Evolutionary conservation across 2,797 vertebrate genomes (phyloP).

Genomic region (Trematomus bernacchii): DNA sequence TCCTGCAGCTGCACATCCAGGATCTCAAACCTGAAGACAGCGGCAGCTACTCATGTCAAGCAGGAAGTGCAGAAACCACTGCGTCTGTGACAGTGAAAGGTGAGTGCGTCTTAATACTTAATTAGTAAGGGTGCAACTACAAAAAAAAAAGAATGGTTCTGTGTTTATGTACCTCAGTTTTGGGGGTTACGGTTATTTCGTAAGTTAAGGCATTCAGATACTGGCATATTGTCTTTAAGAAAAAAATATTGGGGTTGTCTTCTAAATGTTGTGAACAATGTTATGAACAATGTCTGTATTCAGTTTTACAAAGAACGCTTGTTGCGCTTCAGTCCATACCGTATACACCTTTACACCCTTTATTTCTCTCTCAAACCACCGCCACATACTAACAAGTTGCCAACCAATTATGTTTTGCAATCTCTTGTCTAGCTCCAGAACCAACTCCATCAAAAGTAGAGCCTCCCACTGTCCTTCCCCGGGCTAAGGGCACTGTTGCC

Average conservation of each 20-base stretch:
- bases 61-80: conserved; percentile 67
- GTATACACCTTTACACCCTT: background rate
- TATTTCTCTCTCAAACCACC: background rate
- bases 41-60: conserved; percentile 85
- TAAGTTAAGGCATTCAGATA: too few relatives aligned
- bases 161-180: too few relatives aligned
- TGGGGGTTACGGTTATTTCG: too few relatives aligned
- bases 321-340: too few relatives aligned
- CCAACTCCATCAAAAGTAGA: conserved; percentile 46
- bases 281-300: too few relatives aligned
- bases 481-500: conserved; percentile 17
- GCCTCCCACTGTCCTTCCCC: conserved; percentile 15
- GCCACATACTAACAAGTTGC: background rate
- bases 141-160: too few relatives aligned
- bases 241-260: too few relatives aligned
- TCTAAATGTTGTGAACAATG: too few relatives aligned
- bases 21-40: conserved; percentile 86
- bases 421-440: conserved; percentile 43
- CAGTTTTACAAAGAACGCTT: too few relatives aligned
- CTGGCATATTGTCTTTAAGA: too few relatives aligned
- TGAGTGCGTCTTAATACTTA: conserved; percentile 14
- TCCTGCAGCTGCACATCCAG: conserved; percentile 83
- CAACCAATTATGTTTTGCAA: background rate
- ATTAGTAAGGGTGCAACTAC: background rate
- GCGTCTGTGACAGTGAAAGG: conserved; percentile 71